Conservation (phyloP, 2,888 invertebrate species). For the Hypercompe scribonia region DNA sequence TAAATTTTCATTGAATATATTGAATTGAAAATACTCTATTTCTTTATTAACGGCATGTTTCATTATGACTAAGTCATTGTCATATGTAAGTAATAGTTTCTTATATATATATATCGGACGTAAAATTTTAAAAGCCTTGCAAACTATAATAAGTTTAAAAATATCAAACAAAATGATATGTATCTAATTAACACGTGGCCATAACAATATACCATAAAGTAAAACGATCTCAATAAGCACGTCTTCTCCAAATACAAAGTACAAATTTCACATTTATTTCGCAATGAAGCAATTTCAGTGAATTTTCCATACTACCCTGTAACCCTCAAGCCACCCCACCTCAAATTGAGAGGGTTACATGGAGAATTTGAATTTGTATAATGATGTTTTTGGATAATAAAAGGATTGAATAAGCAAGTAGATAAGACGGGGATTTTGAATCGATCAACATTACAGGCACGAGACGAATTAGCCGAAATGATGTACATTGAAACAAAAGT, state of each 20-base stretch:
- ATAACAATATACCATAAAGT: neutral
- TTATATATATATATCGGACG: no score
- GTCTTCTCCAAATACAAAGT: slow-evolving; percentile 17
- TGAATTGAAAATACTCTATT: neutral
- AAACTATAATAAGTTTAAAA: no score
- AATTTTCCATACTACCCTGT: slow-evolving; percentile 34
- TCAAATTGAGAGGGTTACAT: slow-evolving; percentile 53
- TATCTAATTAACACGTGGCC: neutral
- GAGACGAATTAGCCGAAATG: slow-evolving; percentile 1
- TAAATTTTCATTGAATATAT: slow-evolving; percentile 5
- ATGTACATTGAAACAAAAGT: neutral
- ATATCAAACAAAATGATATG: neutral
- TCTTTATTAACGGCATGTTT: neutral
- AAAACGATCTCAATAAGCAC: neutral
- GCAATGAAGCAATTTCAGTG: slow-evolving; percentile 42
- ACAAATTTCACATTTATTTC: slow-evolving; percentile 36
- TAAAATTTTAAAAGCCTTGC: no score
- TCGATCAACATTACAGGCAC: slow-evolving; percentile 27
- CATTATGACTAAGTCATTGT: no score
- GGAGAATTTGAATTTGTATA: slow-evolving; percentile 60
- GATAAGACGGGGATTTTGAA: slow-evolving; percentile 51
- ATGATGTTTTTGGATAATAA: slow-evolving; percentile 62
- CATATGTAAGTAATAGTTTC: neutral
- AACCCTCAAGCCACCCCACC: slow-evolving; percentile 44
- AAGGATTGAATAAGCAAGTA: slow-evolving; percentile 59